Evolutionary conservation across 2,888 invertebrate species (phyloP), one percentile per base, ranked within the genome.

Genomic region (Stenolophus ochropezus): DNA sequence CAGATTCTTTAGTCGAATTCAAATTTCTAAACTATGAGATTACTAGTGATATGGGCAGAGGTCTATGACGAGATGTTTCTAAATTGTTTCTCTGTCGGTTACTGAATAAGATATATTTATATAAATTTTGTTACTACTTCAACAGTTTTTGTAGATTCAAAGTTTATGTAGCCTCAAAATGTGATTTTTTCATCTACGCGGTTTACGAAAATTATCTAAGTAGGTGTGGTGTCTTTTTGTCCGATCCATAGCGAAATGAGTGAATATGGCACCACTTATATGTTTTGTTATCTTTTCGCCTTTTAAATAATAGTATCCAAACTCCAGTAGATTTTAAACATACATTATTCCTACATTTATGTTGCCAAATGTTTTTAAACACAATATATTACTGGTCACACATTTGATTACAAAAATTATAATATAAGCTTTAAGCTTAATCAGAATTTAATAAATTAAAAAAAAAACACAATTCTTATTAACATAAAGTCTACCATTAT

Each of bases 21-120:
- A 16, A 49, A 80, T 58, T 73, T 69, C 20, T 77, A 77, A 78
- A 69, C 27, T 18, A 16, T 71, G 53, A 71, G 53, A 80, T 80
- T 71, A 49, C 18, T 79, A 78, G 79, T 73, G 73, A 71, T 53
- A 73, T 42, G 51, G 69, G 71, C 79, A 80, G 80, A 80, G 58
- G 58, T 73, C 73, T 73, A 14, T 80, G 23, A 80, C 25, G 16
- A 23, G 18, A 76, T 42, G 42, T 58, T 56, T 56, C 20, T 76
- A 27, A 8, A 25, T 74, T 51, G 20, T 51, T 74, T 76, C 20
- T 76, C 58, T 58, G 27, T 76, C 76, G 11, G 75, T 20, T 73
- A 75, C 14, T 76, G 33, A 69, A 71, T 65, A 65, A 78, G 33
- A 78, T 65, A 78, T 78, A 78, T 77, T 61, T 61, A 20, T 78